phyloP scores from a whole-genome alignment of 1,140 invertebrate species.

The Calliphora vicina region DNA sequence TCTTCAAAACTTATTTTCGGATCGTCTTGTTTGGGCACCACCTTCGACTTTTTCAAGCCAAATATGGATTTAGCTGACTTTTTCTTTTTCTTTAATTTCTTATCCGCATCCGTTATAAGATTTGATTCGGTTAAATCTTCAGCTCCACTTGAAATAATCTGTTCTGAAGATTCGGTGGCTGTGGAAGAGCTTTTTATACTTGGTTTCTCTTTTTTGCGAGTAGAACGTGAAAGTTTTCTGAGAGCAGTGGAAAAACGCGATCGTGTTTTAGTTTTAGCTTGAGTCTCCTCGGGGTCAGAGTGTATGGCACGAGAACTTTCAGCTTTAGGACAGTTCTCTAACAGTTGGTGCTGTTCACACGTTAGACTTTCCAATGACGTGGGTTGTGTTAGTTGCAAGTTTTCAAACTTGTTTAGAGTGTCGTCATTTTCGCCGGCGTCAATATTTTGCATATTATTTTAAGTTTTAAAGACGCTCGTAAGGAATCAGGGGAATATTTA shows the following conservation, averaged over 20 bases:
- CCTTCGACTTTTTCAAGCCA: not conserved
- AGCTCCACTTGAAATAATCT: constrained; percentile 20
- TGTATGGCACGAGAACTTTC: constrained; percentile 30
- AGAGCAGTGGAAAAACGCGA: constrained; percentile 59
- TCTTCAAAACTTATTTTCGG: not conserved
- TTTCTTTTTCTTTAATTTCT: constrained; percentile 52
- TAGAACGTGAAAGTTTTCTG: constrained; percentile 53
- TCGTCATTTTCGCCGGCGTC: not conserved
- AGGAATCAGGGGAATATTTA: not conserved
- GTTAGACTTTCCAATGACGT: constrained; percentile 8
- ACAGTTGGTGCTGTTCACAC: not conserved
- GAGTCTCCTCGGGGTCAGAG: constrained; percentile 32
- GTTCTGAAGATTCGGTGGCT: constrained; percentile 8
- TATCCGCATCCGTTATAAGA: not conserved
- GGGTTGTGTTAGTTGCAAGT: constrained; percentile 7
- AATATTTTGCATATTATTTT: constrained; percentile 31
- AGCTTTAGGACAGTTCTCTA: constrained; percentile 12
- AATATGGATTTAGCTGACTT: constrained; percentile 37
- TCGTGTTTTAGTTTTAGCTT: constrained; percentile 49
- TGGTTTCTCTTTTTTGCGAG: constrained; percentile 44
- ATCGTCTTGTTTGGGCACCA: not conserved
- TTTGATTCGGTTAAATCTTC: constrained; percentile 27
- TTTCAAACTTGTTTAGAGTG: constrained; percentile 19
- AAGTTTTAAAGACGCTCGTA: not conserved
- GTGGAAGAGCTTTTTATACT: constrained; percentile 27